phyloP scores from a whole-genome alignment of 2,113 vertebrate genomes.

The Cygnus atratus region DNA sequence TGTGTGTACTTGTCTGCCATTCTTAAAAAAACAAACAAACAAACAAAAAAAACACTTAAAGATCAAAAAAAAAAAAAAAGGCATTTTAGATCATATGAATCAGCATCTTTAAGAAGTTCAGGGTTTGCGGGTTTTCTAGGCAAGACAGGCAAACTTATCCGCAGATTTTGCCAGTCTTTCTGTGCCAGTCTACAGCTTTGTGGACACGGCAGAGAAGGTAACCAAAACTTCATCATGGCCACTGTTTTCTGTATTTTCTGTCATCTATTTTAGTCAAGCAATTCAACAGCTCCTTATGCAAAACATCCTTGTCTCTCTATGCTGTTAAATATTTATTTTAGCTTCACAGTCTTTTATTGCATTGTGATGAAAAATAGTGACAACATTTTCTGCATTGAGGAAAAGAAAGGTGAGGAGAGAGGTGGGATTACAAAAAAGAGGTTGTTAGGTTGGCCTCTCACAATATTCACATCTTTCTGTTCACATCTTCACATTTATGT shows the following conservation, averaged over 20 bases:
- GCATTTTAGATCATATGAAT: not conserved
- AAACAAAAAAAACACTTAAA: not conserved
- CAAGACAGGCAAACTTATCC: not conserved
- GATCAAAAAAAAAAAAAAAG: not conserved
- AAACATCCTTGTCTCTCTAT: not conserved
- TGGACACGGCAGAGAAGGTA: not conserved
- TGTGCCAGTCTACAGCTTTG: not conserved
- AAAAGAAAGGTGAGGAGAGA: not conserved
- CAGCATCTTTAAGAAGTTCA: not conserved
- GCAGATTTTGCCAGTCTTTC: not conserved
- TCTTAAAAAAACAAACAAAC: not conserved
- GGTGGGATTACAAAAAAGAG: not conserved
- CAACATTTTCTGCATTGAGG: not conserved
- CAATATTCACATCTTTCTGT: not conserved
- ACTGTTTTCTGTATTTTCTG: not conserved
- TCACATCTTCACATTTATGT: not conserved
- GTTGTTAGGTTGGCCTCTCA: not conserved
- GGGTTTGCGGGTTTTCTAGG: accelerated
- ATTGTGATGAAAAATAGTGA: not conserved
- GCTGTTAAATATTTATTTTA: not conserved
- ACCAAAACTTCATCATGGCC: accelerated
- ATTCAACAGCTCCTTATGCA: accelerated
- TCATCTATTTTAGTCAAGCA: not conserved
- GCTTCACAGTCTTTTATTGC: not conserved
- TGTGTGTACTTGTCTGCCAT: not conserved